A percentile compares a stretch with the other conserved stretches of the same genome.
Evolutionary conservation across 2,888 invertebrate genomes (phyloP).

Genomic region (Parnassius orleans): DNA sequence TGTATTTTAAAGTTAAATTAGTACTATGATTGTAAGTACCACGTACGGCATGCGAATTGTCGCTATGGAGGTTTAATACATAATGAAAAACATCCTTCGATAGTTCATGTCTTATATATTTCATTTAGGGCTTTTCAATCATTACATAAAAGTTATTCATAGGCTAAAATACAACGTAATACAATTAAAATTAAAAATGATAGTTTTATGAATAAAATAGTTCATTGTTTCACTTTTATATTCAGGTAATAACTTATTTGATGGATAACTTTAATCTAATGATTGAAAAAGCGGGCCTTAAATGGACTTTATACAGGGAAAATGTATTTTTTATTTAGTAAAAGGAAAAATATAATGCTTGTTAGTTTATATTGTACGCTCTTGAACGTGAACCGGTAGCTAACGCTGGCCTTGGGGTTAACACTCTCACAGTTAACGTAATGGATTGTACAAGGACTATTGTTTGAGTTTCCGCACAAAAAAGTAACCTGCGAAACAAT

Average conservation of each 20-base stretch:
- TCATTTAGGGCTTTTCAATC: too few species aligned
- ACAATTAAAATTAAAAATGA: too few species aligned
- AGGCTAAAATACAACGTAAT: too few species aligned
- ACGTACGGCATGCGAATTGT: neutral
- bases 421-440: slow-evolving; percentile 11
- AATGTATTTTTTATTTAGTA: neutral
- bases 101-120: too few species aligned
- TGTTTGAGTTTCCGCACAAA: neutral
- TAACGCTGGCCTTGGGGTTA: slow-evolving; percentile 12
- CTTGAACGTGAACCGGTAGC: slow-evolving; percentile 8
- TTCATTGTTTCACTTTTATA: too few species aligned
- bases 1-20: slow-evolving; percentile 45
- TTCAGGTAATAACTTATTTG: too few species aligned
- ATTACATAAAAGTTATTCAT: too few species aligned
- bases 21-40: slow-evolving; percentile 21
- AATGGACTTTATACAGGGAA: neutral
- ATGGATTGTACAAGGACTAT: slow-evolving; percentile 3
- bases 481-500: neutral
- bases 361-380: slow-evolving; percentile 10
- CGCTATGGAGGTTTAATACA: neutral
- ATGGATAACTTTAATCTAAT: too few species aligned
- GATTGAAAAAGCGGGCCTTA: too few species aligned
- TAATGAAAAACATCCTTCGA: too few species aligned
- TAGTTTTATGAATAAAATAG: too few species aligned
- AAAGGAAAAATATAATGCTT: slow-evolving; percentile 16